phyloP scores from a whole-genome alignment of 2,797 vertebrate genomes.

The Catharus ustulatus region DNA sequence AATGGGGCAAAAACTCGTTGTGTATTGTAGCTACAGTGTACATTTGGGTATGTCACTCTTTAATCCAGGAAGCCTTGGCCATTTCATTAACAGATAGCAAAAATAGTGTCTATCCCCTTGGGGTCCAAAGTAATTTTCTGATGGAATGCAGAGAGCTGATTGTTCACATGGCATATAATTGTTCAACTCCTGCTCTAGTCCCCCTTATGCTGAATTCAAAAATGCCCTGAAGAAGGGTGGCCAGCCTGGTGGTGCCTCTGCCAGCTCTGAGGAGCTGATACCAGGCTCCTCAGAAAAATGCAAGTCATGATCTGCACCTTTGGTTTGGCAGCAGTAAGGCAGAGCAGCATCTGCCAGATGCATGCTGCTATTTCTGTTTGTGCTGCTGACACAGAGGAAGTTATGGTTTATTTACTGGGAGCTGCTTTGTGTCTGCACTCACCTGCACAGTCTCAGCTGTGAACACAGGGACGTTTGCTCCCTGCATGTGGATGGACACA shows the following conservation, averaged over 20 bases:
- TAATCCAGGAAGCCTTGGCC: background rate
- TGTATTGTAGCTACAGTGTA: background rate
- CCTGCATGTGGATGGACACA: background rate
- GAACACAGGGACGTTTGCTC: background rate
- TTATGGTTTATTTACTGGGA: background rate
- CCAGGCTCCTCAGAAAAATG: background rate
- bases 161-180: rapidly evolving
- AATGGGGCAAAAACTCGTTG: background rate
- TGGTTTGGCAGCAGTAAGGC: background rate
- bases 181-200: background rate
- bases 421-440: background rate
- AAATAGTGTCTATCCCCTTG: background rate
- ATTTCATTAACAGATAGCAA: background rate
- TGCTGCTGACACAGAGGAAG: constrained; percentile 47
- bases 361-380: constrained; percentile 1
- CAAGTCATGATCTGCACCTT: constrained; percentile 14
- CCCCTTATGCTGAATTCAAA: background rate
- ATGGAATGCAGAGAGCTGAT: background rate
- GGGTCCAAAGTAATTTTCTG: background rate
- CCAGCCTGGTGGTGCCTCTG: background rate
- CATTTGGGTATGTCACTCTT: rapidly evolving
- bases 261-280: background rate
- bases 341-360: constrained; percentile 29
- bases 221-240: background rate
- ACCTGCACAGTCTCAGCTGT: background rate